Conservation (phyloP, 2,888 invertebrate species). For the Melieria crassipennis region DNA sequence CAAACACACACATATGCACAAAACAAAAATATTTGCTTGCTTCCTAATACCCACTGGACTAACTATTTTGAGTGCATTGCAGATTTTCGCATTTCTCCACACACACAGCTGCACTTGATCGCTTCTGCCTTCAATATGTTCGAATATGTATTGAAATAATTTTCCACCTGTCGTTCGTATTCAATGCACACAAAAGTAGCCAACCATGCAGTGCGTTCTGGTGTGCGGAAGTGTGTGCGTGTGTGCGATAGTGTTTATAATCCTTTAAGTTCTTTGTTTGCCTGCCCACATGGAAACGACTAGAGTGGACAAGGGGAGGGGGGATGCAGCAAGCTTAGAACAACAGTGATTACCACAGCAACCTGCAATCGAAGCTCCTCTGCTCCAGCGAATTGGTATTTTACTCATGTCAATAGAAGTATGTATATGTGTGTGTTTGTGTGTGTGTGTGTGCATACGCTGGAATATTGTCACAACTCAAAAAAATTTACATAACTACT, state of each 20-base stretch:
- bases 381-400: neutral
- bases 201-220: neutral
- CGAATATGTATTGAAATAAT: neutral
- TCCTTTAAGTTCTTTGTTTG: constrained; percentile 23
- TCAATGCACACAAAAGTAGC: neutral
- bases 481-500: too few relatives aligned
- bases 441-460: neutral
- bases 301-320: too few relatives aligned
- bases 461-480: neutral
- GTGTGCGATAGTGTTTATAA: constrained; percentile 20
- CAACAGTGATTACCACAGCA: too few relatives aligned
- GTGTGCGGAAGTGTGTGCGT: neutral
- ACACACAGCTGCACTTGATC: neutral
- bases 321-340: too few relatives aligned
- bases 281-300: neutral
- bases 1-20: neutral
- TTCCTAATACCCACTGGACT: too few relatives aligned
- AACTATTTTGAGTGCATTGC: too few relatives aligned
- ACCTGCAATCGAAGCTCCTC: too few relatives aligned
- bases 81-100: too few relatives aligned
- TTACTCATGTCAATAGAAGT: neutral
- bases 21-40: too few relatives aligned
- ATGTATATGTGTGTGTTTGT: neutral
- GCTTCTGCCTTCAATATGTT: neutral
- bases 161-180: too few relatives aligned